A percentile compares a stretch with the other conserved stretches of the same genome.
These are phyloP conservation scores for Montipora foliosa DNA, from an alignment of 64 coral and sea anemone genomes.

Conservation along the genomic window DNA sequence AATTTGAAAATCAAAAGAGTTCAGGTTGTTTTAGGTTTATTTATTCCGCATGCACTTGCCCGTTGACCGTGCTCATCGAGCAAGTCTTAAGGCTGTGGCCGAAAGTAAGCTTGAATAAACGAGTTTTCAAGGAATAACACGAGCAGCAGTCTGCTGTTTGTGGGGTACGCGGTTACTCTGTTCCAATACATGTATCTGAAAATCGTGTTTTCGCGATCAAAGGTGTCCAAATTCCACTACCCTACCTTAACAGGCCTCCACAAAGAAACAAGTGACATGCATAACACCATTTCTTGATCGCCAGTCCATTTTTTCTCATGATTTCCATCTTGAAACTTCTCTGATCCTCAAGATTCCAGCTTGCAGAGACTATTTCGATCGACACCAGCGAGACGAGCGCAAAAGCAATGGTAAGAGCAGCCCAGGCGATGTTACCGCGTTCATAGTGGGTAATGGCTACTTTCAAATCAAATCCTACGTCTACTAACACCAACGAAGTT, in stretches of 20 bases:
- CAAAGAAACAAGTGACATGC: constrained; percentile 6
- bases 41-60: too few relatives aligned
- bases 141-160: too few relatives aligned
- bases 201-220: neutral
- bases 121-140: too few relatives aligned
- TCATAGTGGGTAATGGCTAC: constrained; percentile 11
- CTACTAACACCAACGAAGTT: neutral
- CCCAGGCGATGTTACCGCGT: constrained; percentile 7
- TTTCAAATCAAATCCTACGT: neutral
- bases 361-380: constrained; percentile 24
- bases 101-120: too few relatives aligned
- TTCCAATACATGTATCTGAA: too few relatives aligned
- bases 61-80: too few relatives aligned
- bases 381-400: constrained; percentile 17
- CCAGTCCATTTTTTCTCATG: constrained; percentile 28
- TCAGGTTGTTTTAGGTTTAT: too few relatives aligned
- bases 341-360: constrained; percentile 37
- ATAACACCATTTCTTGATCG: constrained; percentile 30
- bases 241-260: constrained; percentile 38
- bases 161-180: too few relatives aligned
- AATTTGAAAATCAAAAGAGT: too few relatives aligned
- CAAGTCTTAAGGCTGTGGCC: too few relatives aligned
- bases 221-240: neutral
- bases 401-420: constrained; percentile 20
- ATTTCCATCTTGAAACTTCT: constrained; percentile 20